Evolutionary conservation across 1,140 invertebrate genomes (phyloP).

Genomic region (Lepidotrigona ventralis): DNA sequence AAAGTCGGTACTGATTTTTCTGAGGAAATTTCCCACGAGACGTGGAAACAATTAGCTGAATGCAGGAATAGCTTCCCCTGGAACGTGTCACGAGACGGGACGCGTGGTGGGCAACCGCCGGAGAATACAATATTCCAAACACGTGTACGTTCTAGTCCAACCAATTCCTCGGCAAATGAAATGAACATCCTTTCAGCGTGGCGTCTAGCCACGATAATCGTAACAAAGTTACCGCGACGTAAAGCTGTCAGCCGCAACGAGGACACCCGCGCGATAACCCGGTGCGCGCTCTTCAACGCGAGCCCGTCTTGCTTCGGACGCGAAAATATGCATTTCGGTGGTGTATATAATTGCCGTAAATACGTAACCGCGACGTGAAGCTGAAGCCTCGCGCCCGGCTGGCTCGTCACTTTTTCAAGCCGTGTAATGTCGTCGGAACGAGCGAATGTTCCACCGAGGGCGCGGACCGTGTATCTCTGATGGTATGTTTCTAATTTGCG

Average conservation of each 20-base stretch:
- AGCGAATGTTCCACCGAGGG: slow-evolving; percentile 7
- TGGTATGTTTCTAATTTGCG: slow-evolving; percentile 74
- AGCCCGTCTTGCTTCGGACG: slow-evolving; percentile 7
- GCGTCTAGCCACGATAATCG: slow-evolving; percentile 18
- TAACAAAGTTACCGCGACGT: slow-evolving; percentile 27
- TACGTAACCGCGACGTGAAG: slow-evolving; percentile 36
- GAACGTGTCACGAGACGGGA: not conserved
- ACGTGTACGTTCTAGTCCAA: not conserved
- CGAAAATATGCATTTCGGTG: slow-evolving; percentile 50
- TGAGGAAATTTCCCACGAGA: not conserved
- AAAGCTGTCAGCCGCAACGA: slow-evolving; percentile 35
- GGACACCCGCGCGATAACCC: slow-evolving; percentile 7
- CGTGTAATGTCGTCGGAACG: slow-evolving; percentile 40
- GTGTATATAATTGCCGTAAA: slow-evolving; percentile 49
- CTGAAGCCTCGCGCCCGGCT: not conserved
- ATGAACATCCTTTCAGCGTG: not conserved
- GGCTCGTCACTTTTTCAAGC: slow-evolving; percentile 54
- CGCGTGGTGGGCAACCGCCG: not conserved
- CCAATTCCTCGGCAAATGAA: slow-evolving; percentile 16
- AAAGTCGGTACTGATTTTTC: no score
- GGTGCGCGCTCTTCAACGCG: not conserved
- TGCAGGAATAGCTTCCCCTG: not conserved
- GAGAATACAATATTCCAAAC: slow-evolving; percentile 6
- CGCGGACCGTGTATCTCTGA: slow-evolving; percentile 19
- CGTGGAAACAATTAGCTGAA: not conserved